Base-by-base conservation (phyloP, 35 echinoderm and acorn worm species). In the Apostichopus californicus region DNA sequence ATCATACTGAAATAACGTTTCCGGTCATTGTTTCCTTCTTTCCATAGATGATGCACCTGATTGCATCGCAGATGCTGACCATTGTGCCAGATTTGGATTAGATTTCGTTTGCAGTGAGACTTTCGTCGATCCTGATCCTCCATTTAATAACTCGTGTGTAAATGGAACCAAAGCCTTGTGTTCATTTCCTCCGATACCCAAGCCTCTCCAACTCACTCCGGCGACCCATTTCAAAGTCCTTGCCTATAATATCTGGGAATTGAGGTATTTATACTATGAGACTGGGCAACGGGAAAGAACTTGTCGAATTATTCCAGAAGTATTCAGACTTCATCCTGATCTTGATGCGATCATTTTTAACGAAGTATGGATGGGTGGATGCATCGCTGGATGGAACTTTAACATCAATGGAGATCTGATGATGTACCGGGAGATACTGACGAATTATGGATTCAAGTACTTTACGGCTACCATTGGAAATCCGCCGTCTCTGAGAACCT, bases 281-380 rank as follows among this genome's bases (percentile, higher is more conserved):
- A 98, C 66, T 79, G 97, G 97, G 5, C 97, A 98, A 84, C 64
- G 93, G 52, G 97, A 98, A 78, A 78, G 97, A 13, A 98, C 97
- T 21, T 98, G 97, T 88, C 90, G 97, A 56, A 94, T 96, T 6
- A 90, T 96, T 4, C 90, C 83, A 13, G 89, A 98, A 79, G 22
- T 98, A 10, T 81, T 98, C 60, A 85, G 82, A n/a, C 78, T 90
- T 18, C 94, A 98, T 59, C 94, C 94, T 5, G 97, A 98, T 60
- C 87, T 98, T 5, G 97, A 98, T 84, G 95, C 93, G 6, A 96
- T 98, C 52, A 89, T 94, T 6, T 96, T 98, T 73, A 94, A 98
- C 71, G 97, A 98, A 83, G 93, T 87, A 1, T 98, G 96, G 73
- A 98, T 98, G 95, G 97, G 97, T 58, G 97, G 97, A 17, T 98